Evolutionary conservation across 2,113 vertebrate species (phyloP).

Genomic region (Eleginops maclovinus): DNA sequence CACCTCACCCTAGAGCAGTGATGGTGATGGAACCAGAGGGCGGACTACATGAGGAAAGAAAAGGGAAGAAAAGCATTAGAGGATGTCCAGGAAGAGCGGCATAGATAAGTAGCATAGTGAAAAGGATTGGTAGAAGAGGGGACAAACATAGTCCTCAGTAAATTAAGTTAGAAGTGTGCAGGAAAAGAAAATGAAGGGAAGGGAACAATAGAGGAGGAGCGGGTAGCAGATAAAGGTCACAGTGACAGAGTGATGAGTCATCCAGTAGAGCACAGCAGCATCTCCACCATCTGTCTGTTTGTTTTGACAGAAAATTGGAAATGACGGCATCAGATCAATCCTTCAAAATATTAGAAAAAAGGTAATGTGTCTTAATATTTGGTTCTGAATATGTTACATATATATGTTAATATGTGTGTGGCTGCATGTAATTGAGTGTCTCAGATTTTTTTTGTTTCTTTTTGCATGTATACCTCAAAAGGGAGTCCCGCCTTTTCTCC

Average conservation of each 20-base stretch:
- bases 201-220: constrained; percentile 48
- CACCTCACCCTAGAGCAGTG: not conserved
- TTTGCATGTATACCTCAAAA: constrained; percentile 6
- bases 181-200: constrained; percentile 48
- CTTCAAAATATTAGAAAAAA: not conserved
- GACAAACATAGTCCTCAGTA: not conserved
- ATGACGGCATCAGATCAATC: constrained; percentile 30
- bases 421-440: not conserved
- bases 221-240: constrained; percentile 69
- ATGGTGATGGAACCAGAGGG: not conserved
- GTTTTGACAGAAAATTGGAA: constrained; percentile 42
- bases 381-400: not conserved
- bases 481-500: constrained; percentile 24
- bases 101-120: not conserved
- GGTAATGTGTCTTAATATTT: constrained; percentile 4
- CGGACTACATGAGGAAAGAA: not conserved
- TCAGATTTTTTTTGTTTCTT: not conserved
- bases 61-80: constrained; percentile 3
- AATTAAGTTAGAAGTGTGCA: constrained; percentile 30
- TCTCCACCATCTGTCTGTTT: constrained; percentile 46
- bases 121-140: not conserved
- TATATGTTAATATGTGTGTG: not conserved
- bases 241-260: constrained; percentile 71
- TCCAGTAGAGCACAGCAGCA: constrained; percentile 39
- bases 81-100: not conserved